Evolutionary conservation across 2,113 vertebrate species (phyloP), one percentile per base, ranked within the genome.

Genomic region (Anas platyrhynchos): DNA sequence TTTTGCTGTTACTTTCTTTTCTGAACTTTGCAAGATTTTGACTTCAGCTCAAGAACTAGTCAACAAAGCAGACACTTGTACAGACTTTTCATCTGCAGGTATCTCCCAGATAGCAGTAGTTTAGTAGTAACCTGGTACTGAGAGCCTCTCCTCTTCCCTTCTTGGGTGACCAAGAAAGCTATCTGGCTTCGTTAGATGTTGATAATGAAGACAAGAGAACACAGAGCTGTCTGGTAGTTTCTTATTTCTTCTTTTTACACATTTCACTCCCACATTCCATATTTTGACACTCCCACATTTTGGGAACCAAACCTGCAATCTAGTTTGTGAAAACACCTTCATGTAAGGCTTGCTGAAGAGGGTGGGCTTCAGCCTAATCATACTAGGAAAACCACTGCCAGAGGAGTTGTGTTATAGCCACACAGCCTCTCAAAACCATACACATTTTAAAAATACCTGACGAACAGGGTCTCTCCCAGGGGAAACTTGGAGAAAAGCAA

Each of bases 181-280:
- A 43, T 32, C 22, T 65, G 54, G 18, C 8, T 86, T 77, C 25
- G 41, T 65, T 65, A 48, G 13, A 4, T 68, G 15, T 59, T 54
- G 23, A 71, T 38, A 74, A 55, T 5, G 9, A 62, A 91, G 20
- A 34, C 1, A 52, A 52, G 32, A 89, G 11, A 89, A 79, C 3
- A 7, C 13, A 8, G n/a, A 56, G 10, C 6, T 80, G 91, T 67
- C 67, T 46, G 44, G 9, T 76, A 46, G 52, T 89, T 43, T 76
- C 52, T 74, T 86, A 32, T 55, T 73, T 94, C 52, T 74, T 86
- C 34, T 55, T 83, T 94, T 91, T 5, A 71, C 20, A 36, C 4
- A 5, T 16, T 74, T 13, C 67, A 80, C 43, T 77, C 63, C 16
- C 2, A 55, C 16, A 43, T 54, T 31, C 22, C 50, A 0, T 29